These are phyloP conservation scores for Thermophis baileyi DNA, from an alignment of 2,113 vertebrate species.

Conservation along the genomic window DNA sequence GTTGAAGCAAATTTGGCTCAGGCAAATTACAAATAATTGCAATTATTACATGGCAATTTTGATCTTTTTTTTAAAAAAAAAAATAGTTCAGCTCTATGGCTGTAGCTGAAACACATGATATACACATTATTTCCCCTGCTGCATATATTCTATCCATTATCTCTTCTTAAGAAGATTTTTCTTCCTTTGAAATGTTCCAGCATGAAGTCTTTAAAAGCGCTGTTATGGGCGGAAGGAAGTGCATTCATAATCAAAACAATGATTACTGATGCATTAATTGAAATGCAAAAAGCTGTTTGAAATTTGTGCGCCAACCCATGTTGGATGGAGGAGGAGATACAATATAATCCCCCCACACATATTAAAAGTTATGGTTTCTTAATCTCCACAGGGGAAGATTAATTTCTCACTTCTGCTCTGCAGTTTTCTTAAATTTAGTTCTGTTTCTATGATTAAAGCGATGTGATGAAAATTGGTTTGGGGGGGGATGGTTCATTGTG, in stretches of 20 bases:
- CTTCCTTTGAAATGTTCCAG: conserved; percentile 52
- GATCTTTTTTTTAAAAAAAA: background rate
- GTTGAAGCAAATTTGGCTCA: background rate
- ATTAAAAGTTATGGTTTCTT: conserved; percentile 61
- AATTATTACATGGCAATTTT: background rate
- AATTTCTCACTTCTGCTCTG: conserved; percentile 65
- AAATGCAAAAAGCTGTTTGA: conserved; percentile 58
- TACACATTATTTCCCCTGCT: conserved; percentile 18
- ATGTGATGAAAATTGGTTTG: conserved; percentile 61
- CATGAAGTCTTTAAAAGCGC: conserved; percentile 63
- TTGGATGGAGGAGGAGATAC: conserved; percentile 10
- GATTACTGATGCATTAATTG: conserved; percentile 64
- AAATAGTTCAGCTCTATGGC: too few species aligned
- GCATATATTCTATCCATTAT: conserved; percentile 34
- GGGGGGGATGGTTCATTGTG: conserved; percentile 56
- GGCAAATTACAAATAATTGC: background rate
- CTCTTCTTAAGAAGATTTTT: conserved; percentile 56
- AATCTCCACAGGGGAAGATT: conserved; percentile 67
- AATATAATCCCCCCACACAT: conserved; percentile 48
- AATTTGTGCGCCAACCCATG: conserved; percentile 49
- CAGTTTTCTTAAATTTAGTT: conserved; percentile 64
- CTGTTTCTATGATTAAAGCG: conserved; percentile 67
- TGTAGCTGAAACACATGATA: background rate
- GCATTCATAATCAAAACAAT: conserved; percentile 67
- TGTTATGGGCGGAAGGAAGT: conserved; percentile 64